A percentile compares a stretch with the other conserved stretches of the same genome.
phyloP scores from a whole-genome alignment of 2,113 vertebrate species.

The Helogale parvula region DNA sequence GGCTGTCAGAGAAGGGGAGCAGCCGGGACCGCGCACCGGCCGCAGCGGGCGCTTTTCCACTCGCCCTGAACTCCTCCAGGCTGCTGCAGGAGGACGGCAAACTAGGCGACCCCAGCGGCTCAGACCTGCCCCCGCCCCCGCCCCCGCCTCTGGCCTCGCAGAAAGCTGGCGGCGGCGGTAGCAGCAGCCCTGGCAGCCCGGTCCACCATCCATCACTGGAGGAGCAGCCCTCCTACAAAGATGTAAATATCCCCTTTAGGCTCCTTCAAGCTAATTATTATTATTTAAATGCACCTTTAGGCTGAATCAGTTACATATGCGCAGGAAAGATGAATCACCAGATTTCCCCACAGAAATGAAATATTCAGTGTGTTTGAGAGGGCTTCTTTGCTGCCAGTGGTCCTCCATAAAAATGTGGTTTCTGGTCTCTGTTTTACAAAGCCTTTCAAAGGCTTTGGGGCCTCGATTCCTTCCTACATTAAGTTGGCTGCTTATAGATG shows the following conservation, averaged over 20 bases:
- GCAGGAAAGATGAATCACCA: slow-evolving; percentile 87
- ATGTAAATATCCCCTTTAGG: slow-evolving; percentile 94
- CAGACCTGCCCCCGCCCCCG: slow-evolving; percentile 74
- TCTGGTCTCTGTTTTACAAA: slow-evolving; percentile 25
- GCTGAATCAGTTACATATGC: slow-evolving; percentile 88
- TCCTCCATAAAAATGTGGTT: slow-evolving; percentile 56
- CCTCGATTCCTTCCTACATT: not conserved
- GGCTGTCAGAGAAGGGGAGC: slow-evolving; percentile 84
- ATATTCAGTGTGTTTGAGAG: slow-evolving; percentile 85
- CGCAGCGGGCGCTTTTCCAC: slow-evolving; percentile 79
- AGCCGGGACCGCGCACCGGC: slow-evolving; percentile 82
- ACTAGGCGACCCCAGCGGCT: slow-evolving; percentile 77
- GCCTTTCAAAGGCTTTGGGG: not conserved
- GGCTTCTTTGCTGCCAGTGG: slow-evolving; percentile 43
- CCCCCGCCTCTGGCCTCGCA: slow-evolving; percentile 62
- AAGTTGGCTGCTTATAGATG: slow-evolving; percentile 26
- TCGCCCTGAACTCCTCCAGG: slow-evolving; percentile 76
- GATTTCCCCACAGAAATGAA: slow-evolving; percentile 89
- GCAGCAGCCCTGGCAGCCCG: slow-evolving; percentile 82
- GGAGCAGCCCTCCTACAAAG: slow-evolving; percentile 93
- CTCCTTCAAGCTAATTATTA: slow-evolving; percentile 89
- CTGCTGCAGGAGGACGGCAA: slow-evolving; percentile 87
- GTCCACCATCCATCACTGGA: slow-evolving; percentile 88
- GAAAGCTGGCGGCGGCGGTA: slow-evolving; percentile 66
- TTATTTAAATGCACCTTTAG: slow-evolving; percentile 89